Conservation (phyloP, 2,888 invertebrate species). For the Lasioglossum morio region DNA sequence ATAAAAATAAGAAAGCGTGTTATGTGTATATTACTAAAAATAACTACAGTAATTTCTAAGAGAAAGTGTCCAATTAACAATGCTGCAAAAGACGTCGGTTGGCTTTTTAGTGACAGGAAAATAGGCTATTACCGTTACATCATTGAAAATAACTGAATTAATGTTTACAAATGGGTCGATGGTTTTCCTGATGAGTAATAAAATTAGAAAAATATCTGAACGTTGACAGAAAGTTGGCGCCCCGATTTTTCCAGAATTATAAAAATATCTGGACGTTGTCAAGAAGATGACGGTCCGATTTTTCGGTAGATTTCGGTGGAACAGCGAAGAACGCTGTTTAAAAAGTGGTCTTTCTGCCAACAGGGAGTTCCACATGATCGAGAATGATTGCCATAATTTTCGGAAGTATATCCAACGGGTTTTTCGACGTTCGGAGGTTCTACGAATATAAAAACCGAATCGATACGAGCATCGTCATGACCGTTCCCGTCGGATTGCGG, state of each 20-base stretch:
- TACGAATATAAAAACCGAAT: slow-evolving; percentile 13
- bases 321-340: not conserved
- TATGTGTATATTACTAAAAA: not conserved
- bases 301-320: too few species aligned
- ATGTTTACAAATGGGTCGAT: not conserved
- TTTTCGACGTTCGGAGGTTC: not conserved
- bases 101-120: not conserved
- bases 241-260: too few species aligned
- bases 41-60: not conserved
- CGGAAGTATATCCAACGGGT: not conserved
- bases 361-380: not conserved
- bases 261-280: too few species aligned
- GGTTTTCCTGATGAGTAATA: too few species aligned
- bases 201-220: too few species aligned
- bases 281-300: too few species aligned
- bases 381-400: not conserved
- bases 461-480: slow-evolving; percentile 33
- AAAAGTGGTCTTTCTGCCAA: too few species aligned
- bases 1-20: not conserved
- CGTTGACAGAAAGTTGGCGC: not conserved
- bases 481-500: slow-evolving; percentile 14
- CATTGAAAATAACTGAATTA: not conserved
- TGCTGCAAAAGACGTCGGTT: not conserved
- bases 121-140: not conserved
- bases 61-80: not conserved